Base-by-base conservation (phyloP, 2,113 vertebrate species). In the Phaethornis superciliosus region DNA sequence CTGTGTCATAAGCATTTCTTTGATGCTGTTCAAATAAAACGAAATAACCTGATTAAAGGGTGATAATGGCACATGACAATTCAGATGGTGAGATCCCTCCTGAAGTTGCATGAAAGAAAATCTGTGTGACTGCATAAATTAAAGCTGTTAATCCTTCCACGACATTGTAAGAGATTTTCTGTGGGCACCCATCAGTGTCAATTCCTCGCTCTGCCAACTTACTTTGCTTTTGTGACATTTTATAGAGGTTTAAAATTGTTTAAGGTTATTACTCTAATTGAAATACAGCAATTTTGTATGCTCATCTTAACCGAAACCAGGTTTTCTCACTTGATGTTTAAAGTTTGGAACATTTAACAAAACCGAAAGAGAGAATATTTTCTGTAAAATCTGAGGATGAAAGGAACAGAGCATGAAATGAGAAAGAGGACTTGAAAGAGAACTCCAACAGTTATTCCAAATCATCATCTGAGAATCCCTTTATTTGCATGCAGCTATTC, bases 1-100 rank as follows among this genome's bases (percentile, higher is more conserved):
- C 90, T 99, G 99, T 33, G 99, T 99, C 98, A 98, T 99, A 26
- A 99, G 98, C 95, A 98, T 98, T 91, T 98, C 98, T 89, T 98
- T 98, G 95, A 99, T 98, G 94, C 99, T 99, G 97, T 81, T 46
- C 70, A 71, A 75, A 90, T 90, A 82, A 95, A 93, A 97, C 0
- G 15, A 75, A 95, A 94, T 81, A 95, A 86, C 82, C 85, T 89
- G 93, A 93, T 96, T 95, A 96, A 71, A 68, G 87, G 85, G 70
- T 65, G 89, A 94, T 92, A 94, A 92, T 88, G 83, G 92, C 92
- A 95, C 75, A 91, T 80, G 92, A 95, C 95, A 92, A 96, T 94
- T 96, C 95, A 82, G 95, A 96, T 85, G 72, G 90, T 93, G 84
- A 93, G 88, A 83, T 94, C 88, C 85, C 17, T 96, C 92, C 94